Base-by-base conservation (phyloP, 2,888 invertebrate species). In the Petrolisthes manimaculis region DNA sequence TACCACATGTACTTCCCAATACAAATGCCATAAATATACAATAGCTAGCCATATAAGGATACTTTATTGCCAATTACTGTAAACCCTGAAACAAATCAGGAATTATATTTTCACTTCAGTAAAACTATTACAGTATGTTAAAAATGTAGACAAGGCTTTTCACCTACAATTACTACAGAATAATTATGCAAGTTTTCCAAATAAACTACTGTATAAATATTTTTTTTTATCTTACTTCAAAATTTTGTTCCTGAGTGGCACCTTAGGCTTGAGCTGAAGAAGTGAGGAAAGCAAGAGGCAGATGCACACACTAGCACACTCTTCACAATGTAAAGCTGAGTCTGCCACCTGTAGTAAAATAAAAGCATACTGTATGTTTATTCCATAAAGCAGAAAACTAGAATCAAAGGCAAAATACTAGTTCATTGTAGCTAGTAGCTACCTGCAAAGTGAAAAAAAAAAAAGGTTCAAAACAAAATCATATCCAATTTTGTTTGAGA, bases 191-290 rank as follows among this genome's bases (percentile, higher is more conserved):
- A 12, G 18, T 67, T 67, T 67, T 67, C 18, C 67, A 12, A 67
- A 67, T 14, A 9, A n/a, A 71, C 71, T 79, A n/a, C n/a, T n/a
- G n/a, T n/a, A n/a, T n/a, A n/a, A n/a, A n/a, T n/a, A n/a, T n/a
- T n/a, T n/a, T n/a, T n/a, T n/a, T n/a, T n/a, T n/a, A n/a, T 74
- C 86, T 86, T 75, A 86, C 86, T 86, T 86, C 8, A 86, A 56
- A 51, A 86, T 81, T 56, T 86, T 86, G 67, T 67, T 86, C 77
- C 80, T 82, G 12, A 86, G 86, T 5, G 81, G 86, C 75, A 86
- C 86, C 53, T 86, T 86, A 21, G 86, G 86, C 61, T 86, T 82
- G 9, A 86, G 56, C 86, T 86, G 86, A 51, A 86, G 67, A n/a
- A 86, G 24, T 9, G 82, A 37, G 56, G 86, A 86, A 37, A 75